A percentile compares a stretch with the other conserved stretches of the same genome.
Conservation (phyloP, 2,888 invertebrate genomes). For the Patella ulyssiponensis region DNA sequence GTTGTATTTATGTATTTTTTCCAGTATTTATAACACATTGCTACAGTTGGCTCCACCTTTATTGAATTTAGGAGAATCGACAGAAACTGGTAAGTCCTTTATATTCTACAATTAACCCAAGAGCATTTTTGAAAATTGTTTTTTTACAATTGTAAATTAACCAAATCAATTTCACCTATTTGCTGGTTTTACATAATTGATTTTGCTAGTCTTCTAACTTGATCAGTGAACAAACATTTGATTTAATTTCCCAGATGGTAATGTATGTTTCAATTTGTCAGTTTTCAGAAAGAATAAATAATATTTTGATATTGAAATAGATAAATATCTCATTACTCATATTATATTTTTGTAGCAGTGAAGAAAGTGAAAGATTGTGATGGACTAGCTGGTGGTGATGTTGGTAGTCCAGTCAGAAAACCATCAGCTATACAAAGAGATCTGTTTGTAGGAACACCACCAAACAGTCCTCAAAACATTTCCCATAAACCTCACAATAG, state of each 20-base stretch:
- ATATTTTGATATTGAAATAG: too few relatives aligned
- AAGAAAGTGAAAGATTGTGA: conserved; percentile 48
- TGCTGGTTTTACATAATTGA: too few relatives aligned
- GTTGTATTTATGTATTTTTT: conserved; percentile 24
- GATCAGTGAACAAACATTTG: too few relatives aligned
- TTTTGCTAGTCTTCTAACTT: too few relatives aligned
- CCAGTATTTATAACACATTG: conserved; percentile 69
- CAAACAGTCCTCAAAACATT: conserved; percentile 47
- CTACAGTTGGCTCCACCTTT: conserved; percentile 68
- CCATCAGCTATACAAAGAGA: conserved; percentile 41
- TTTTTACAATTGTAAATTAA: too few relatives aligned
- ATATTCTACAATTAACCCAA: too few relatives aligned
- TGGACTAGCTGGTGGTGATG: conserved; percentile 31
- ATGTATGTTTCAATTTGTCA: too few relatives aligned
- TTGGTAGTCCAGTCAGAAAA: conserved; percentile 43
- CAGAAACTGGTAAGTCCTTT: conserved; percentile 37
- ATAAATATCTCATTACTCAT: background rate
- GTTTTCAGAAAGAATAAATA: too few relatives aligned
- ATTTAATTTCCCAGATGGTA: too few relatives aligned
- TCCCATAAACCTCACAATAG: conserved; percentile 24
- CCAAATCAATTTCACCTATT: too few relatives aligned
- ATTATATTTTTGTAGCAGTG: conserved; percentile 33
- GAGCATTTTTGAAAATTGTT: too few relatives aligned
- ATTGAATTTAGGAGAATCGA: conserved; percentile 38
- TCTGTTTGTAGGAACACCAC: conserved; percentile 39